These are phyloP conservation scores for Orbicella faveolata DNA, from an alignment of 64 coral and sea anemone species.

Conservation along the genomic window DNA sequence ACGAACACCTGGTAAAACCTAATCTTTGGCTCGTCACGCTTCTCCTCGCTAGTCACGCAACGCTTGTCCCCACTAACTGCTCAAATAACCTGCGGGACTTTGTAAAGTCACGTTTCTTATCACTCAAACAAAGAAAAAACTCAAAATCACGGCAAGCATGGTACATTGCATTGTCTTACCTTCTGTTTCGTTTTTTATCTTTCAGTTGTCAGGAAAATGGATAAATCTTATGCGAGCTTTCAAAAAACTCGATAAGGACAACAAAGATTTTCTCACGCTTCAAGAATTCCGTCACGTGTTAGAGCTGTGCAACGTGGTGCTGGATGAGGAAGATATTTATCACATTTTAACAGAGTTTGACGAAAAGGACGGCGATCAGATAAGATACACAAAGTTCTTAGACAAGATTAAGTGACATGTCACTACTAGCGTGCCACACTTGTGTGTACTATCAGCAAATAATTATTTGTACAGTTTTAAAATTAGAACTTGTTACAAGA, in stretches of 20 bases:
- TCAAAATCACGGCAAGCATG: too few species aligned
- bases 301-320: conserved; percentile 69
- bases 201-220: conserved; percentile 92
- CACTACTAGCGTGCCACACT: too few species aligned
- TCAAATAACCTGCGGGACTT: too few species aligned
- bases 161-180: background rate
- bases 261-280: conserved; percentile 82
- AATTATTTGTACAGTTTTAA: background rate
- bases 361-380: conserved; percentile 58
- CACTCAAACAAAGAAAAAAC: too few species aligned
- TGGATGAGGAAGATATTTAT: conserved; percentile 97
- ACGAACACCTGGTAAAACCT: too few species aligned
- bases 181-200: background rate
- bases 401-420: conserved; percentile 50
- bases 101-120: background rate
- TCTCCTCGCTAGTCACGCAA: too few species aligned
- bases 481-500: background rate
- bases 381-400: conserved; percentile 70
- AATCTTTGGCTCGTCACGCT: too few species aligned
- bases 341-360: conserved; percentile 88
- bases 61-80: too few species aligned
- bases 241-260: conserved; percentile 85
- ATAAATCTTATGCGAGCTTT: conserved; percentile 88
- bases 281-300: conserved; percentile 97
- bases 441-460: background rate